Base-by-base conservation (phyloP, 2,113 vertebrate genomes). In the Pavo muticus region DNA sequence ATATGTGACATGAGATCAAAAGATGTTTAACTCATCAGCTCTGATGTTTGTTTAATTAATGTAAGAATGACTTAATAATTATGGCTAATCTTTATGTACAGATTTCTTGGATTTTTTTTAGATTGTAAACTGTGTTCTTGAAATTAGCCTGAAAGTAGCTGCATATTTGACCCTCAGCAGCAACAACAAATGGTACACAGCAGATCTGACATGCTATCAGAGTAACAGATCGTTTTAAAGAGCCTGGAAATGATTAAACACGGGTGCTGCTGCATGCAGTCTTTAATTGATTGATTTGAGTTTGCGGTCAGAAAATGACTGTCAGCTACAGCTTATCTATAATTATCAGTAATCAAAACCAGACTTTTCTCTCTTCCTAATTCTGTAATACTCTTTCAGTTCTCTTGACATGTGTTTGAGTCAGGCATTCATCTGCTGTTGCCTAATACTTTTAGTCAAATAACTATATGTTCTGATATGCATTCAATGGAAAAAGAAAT, bases 241-340 rank as follows among this genome's bases (percentile, higher is more conserved):
- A 91, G 93, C 91, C 98, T 98, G 98, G 97, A 95, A 98, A 91
- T 97, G 94, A 98, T 98, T 98, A 98, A 93, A 92, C 54, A 68
- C 5, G 92, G 93, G 94, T 93, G 93, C 96, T 94, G 97, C 96
- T 97, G 95, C 94, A 92, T 54, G 91, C 95, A 97, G 97, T 32
- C 97, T 97, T 98, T 98, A 98, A 98, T 98, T 97, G 98, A 98
- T 98, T 98, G 98, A 98, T 98, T 98, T 94, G 95, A 97, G 96
- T 98, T 98, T 98, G 97, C 60, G 97, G 98, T 98, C 97, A 98
- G 94, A 98, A 97, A 98, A 97, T 93, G 94, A 98, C 96, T 97
- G 98, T 98, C 96, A 97, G 97, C 97, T 97, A 97, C 97, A 97
- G 97, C 97, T 98, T 98, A 98, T 98, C 98, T 98, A 35, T 98